Conservation (phyloP, 2,797 vertebrate species). For the Streptopelia turtur region DNA sequence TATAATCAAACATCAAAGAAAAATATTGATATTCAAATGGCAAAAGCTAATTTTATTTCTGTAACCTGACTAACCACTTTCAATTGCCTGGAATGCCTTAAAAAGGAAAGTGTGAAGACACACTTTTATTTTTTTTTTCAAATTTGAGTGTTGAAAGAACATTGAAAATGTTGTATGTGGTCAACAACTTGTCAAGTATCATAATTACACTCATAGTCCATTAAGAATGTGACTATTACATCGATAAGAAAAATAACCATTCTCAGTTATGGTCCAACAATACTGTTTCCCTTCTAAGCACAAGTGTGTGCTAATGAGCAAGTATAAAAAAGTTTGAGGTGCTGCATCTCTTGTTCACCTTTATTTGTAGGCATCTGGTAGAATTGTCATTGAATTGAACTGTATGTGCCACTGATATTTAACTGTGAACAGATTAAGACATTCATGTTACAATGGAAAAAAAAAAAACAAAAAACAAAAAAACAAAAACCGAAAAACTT, state of each 20-base stretch:
- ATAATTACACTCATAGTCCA: background rate
- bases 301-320: background rate
- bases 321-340: background rate
- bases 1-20: background rate
- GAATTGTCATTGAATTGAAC: constrained; percentile 13
- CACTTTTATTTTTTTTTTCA: background rate
- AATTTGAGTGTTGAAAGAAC: background rate
- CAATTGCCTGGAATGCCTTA: background rate
- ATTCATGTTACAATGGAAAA: background rate
- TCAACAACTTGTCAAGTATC: background rate
- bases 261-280: background rate
- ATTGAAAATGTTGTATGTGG: background rate
- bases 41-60: background rate
- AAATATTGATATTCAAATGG: constrained; percentile 1
- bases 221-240: background rate
- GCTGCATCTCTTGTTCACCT: background rate
- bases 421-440: constrained; percentile 52
- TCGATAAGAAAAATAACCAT: background rate
- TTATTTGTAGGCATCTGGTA: constrained; percentile 20
- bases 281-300: background rate
- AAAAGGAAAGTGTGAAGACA: background rate
- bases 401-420: constrained; percentile 44
- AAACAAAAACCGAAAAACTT: background rate
- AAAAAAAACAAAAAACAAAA: background rate
- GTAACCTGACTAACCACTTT: background rate